These are phyloP conservation scores for Lycorma delicatula DNA, from an alignment of 1,140 invertebrate species.

Conservation along the genomic window DNA sequence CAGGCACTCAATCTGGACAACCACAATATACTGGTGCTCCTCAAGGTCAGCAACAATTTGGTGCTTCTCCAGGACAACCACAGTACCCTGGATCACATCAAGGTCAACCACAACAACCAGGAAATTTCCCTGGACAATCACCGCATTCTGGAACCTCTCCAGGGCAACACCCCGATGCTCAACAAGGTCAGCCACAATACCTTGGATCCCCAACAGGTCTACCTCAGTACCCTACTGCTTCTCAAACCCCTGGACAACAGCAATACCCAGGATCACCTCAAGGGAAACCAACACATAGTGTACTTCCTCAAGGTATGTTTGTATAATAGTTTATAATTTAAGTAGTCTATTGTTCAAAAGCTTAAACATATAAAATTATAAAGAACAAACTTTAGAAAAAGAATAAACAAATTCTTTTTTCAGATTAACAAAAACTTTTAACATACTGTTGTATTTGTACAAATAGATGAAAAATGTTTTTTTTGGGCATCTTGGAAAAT, in stretches of 20 bases:
- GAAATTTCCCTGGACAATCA: slow-evolving; percentile 9
- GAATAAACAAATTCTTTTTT: no score
- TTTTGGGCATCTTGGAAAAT: no score
- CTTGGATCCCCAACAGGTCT: not conserved
- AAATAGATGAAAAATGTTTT: no score
- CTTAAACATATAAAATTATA: no score
- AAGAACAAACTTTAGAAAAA: no score
- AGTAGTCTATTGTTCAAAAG: no score
- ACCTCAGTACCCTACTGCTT: slow-evolving; percentile 10
- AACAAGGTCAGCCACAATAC: slow-evolving; percentile 9
- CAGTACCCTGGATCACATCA: slow-evolving; percentile 1
- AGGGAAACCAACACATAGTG: no score
- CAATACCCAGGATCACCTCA: not conserved
- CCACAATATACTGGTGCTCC: not conserved
- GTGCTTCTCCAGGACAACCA: not conserved
- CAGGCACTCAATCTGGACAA: not conserved
- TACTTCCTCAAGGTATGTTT: no score
- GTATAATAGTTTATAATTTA: no score
- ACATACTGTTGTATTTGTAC: no score
- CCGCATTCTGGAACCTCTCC: slow-evolving; percentile 33
- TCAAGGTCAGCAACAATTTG: not conserved
- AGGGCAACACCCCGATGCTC: slow-evolving; percentile 9
- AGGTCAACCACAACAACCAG: slow-evolving; percentile 3
- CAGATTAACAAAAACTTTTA: no score
- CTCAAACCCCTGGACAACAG: slow-evolving; percentile 14